These are phyloP conservation scores for Misgurnus mizolepis DNA, from an alignment of 2,113 vertebrate species.

Conservation along the genomic window DNA sequence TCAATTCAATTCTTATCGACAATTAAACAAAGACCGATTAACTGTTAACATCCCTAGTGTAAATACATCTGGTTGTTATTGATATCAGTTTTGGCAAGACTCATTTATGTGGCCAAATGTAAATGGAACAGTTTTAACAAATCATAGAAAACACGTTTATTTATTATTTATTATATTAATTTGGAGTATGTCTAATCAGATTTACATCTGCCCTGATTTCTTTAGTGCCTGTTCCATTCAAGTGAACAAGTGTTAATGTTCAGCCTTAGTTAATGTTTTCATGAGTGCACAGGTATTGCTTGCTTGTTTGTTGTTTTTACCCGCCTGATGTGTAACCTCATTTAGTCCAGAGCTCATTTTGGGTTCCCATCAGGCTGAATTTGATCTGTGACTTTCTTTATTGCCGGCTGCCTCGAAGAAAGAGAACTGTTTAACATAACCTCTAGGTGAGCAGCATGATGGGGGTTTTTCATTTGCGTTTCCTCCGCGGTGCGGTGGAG, in stretches of 20 bases:
- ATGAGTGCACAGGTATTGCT: background rate
- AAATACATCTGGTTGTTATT: too few species aligned
- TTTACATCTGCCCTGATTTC: too few species aligned
- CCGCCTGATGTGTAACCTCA: background rate
- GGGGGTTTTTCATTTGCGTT: background rate
- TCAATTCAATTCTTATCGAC: too few species aligned
- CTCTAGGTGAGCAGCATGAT: conserved; percentile 1
- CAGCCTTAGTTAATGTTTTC: background rate
- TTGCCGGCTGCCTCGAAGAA: background rate
- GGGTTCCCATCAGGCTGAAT: conserved; percentile 5
- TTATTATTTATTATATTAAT: too few species aligned
- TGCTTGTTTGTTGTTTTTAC: background rate
- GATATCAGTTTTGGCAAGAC: too few species aligned
- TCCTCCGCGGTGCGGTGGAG: background rate
- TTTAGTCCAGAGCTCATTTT: background rate
- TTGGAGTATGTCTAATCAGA: too few species aligned
- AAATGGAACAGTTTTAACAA: too few species aligned
- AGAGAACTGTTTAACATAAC: background rate
- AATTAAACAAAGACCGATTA: too few species aligned
- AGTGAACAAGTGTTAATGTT: background rate
- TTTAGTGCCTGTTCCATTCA: background rate
- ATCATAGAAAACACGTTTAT: too few species aligned
- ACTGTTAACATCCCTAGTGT: too few species aligned
- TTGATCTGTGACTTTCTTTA: conserved; percentile 26
- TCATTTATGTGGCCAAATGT: too few species aligned